These are phyloP conservation scores for Fistularia tabacaria DNA, from an alignment of 2,797 vertebrate species.

Conservation along the genomic window DNA sequence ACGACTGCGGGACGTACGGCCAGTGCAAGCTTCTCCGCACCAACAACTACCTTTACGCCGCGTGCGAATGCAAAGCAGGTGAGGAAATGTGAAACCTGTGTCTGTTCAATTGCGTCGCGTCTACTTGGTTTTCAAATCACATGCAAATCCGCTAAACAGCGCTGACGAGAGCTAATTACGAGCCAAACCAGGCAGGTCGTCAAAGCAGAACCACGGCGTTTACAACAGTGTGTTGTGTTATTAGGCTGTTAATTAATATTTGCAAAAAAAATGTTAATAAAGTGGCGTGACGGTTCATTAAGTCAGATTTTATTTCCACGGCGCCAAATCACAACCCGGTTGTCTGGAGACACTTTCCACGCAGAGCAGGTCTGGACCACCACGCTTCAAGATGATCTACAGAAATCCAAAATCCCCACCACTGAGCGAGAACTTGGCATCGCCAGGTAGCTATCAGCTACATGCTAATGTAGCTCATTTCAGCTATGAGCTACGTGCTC, in stretches of 20 bases:
- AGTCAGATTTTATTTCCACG: too few relatives aligned
- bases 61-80: slow-evolving; percentile 99
- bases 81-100: background rate
- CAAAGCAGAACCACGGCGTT: slow-evolving; percentile 7
- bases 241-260: slow-evolving; percentile 13
- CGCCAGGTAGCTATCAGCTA: too few relatives aligned
- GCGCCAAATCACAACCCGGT: too few relatives aligned
- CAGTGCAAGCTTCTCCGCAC: slow-evolving; percentile 98
- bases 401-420: too few relatives aligned
- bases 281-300: too few relatives aligned
- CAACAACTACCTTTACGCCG: slow-evolving; percentile 96
- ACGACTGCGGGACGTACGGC: slow-evolving; percentile 93
- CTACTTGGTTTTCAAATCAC: slow-evolving; percentile 11
- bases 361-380: too few relatives aligned
- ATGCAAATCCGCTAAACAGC: background rate
- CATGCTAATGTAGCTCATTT: too few relatives aligned
- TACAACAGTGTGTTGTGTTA: slow-evolving; percentile 25
- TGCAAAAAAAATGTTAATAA: too few relatives aligned
- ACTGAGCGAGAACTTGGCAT: too few relatives aligned
- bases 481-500: too few relatives aligned
- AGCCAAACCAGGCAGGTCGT: slow-evolving; percentile 2
- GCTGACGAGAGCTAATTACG: background rate
- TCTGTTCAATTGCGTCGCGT: background rate
- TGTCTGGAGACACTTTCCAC: too few relatives aligned
- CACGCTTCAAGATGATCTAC: too few relatives aligned